A percentile compares a stretch with the other conserved stretches of the same genome.
Conservation (phyloP, 1,140 invertebrate species). For the Drosophila persimilis region DNA sequence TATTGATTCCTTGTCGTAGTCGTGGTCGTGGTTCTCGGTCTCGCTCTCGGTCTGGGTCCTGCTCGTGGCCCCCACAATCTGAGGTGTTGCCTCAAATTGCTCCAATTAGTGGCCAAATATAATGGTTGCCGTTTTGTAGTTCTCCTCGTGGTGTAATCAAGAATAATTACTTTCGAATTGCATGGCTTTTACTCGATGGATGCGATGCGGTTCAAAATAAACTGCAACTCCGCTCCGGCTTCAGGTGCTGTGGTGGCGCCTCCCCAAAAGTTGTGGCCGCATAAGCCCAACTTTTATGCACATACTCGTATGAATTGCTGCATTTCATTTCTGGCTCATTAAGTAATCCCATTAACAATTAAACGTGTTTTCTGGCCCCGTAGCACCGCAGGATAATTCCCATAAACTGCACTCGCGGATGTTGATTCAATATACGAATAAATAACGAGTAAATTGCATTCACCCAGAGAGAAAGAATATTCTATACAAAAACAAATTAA, state of each 20-base stretch:
- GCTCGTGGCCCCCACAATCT: slow-evolving; percentile 21
- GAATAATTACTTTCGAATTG: slow-evolving; percentile 72
- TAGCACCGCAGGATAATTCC: background rate
- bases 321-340: no score
- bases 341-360: no score
- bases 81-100: slow-evolving; percentile 78
- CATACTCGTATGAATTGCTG: no score
- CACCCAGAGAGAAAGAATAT: background rate
- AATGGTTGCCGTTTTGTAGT: slow-evolving; percentile 69
- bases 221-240: no score
- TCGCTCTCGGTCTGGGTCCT: no score
- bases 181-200: slow-evolving; percentile 56
- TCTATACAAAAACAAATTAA: slow-evolving; percentile 22
- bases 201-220: background rate
- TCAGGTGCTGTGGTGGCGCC: slow-evolving; percentile 7
- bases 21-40: slow-evolving; percentile 2
- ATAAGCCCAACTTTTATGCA: no score
- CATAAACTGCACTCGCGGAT: slow-evolving; percentile 47
- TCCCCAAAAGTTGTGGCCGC: no score
- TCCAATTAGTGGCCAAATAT: slow-evolving; percentile 80
- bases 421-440: slow-evolving; percentile 46
- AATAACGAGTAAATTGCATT: slow-evolving; percentile 39
- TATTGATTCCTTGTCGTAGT: slow-evolving; percentile 62
- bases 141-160: slow-evolving; percentile 52
- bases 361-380: no score